Evolutionary conservation across 2,113 vertebrate genomes (phyloP), one percentile per base, ranked within the genome.

Genomic region (Nansenia antarctica): DNA sequence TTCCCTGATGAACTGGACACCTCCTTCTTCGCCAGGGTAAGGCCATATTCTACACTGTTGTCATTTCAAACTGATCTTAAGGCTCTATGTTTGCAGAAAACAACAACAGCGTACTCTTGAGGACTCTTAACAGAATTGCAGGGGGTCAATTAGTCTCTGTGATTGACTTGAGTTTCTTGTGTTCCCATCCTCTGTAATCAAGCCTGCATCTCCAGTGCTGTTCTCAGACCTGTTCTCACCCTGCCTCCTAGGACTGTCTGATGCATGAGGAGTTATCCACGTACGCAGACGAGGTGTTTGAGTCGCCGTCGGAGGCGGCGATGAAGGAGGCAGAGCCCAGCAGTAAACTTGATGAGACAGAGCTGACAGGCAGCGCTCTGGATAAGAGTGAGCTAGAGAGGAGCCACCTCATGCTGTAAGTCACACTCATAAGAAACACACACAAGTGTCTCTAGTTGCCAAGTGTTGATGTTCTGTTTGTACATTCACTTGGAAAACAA

Each of bases 1-100:
- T 97, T 98, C 70, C 93, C 95, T 0, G 97, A 98, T 52, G 98
- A 99, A 66, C 86, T 98, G 0, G 98, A 99, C 84, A 99, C 97
- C 0, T 99, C 98, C 22, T 99, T 99, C 90, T 99, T 99, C 1
- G 96, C 96, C 73, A 92, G 95, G 92, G 98, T 98, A 88, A 94
- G 85, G 8, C 18, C 14, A 1, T 49, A 20, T n/a, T 67, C 29
- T 30, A 20, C 58, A 29, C 53, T 26, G 15, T 3, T 49, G 30
- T 26, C 1, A 20, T 1, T 24, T 9, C 3, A 27, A 54, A 26
- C 52, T 54, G 6, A 54, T 54, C 12, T 27, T 37, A 37, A 37
- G 4, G 35, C 35, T 37, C 5, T 1, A n/a, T 47, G 42, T n/a
- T n/a, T 15, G 42, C 42, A 1, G 15, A 47, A 47, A 18, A n/a